Conservation (phyloP, 2,113 vertebrate genomes). For the Tetrax tetrax region DNA sequence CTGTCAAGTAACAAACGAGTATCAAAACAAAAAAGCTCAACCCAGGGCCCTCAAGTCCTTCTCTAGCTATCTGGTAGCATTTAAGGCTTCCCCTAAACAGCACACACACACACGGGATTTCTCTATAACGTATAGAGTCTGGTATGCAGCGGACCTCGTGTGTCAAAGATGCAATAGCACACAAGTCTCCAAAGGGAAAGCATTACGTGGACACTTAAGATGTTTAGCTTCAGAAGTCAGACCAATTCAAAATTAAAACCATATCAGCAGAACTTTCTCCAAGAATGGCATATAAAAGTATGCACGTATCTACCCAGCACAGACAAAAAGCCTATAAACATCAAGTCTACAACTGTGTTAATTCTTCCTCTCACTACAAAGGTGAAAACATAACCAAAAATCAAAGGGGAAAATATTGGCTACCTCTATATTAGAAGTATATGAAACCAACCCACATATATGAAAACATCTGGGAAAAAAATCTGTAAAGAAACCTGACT, state of each 20-base stretch:
- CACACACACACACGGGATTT: neutral
- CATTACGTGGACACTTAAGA: neutral
- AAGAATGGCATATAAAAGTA: neutral
- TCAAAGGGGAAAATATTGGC: neutral
- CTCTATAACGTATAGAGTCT: neutral
- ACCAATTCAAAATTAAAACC: constrained; percentile 6
- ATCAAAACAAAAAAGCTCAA: neutral
- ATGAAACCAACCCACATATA: neutral
- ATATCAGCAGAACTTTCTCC: neutral
- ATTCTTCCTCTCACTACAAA: neutral
- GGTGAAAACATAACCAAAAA: constrained; percentile 3
- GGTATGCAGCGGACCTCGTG: neutral
- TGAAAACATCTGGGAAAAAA: neutral
- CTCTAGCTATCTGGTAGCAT: neutral
- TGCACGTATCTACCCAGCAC: neutral
- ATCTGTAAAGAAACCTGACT: neutral
- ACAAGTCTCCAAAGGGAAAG: neutral
- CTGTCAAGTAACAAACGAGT: neutral
- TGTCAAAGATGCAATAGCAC: neutral
- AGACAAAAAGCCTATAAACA: neutral
- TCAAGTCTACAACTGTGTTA: neutral
- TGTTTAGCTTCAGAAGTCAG: neutral
- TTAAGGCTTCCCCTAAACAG: neutral
- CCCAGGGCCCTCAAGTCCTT: neutral
- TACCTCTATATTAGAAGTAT: neutral